Base-by-base conservation (phyloP, 1,140 invertebrate species). In the Meloidogyne floridensis region DNA sequence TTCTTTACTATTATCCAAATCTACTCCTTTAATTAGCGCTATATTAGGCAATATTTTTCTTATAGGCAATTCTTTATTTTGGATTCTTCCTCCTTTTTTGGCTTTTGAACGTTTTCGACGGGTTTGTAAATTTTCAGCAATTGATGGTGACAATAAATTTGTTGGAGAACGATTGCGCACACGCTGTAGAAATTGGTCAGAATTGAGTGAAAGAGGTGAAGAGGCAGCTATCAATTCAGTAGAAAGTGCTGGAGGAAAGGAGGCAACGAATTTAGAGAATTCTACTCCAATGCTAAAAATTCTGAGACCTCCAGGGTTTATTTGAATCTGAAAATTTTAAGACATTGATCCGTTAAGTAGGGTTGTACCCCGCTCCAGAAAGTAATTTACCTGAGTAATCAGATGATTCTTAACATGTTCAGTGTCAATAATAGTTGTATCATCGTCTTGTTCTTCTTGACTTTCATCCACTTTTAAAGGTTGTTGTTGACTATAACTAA, bases 201-300 rank as follows among this genome's bases (percentile, higher is more conserved):
- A 69, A 18, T 72, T 18, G n/a, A 15, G 54, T 20, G 53, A 69
- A 51, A 79, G 20, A 32, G 77, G 59, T 20, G 77, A 79, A 47
- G 77, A 18, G 5, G 65, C 15, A 42, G 32, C 72, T 75, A 80
- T 43, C 6, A 80, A 51, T 75, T 80, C 77, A 43, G 80, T 76
- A 42, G 56, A 70, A 54, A 81, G 54, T 42, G 53, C 71, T 65
- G 82, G 82, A n/a, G 82, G 75, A 65, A 83, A 78, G 54, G 59
- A 79, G 18, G 82, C 83, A 11, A 83, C 42, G 56, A 77, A 84
- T 65, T 84, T 85, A 2, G 84, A 83, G 47, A 85, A 87, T 72
- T 85, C 84, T 75, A 85, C 59, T 43, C 51, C 72, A 59, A 87
- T 51, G 70, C 73, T 85, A 75, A 84, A 87, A 74, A 85, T 73